phyloP scores from a whole-genome alignment of 2,888 invertebrate genomes.

The Xanthostigma xanthostigma region DNA sequence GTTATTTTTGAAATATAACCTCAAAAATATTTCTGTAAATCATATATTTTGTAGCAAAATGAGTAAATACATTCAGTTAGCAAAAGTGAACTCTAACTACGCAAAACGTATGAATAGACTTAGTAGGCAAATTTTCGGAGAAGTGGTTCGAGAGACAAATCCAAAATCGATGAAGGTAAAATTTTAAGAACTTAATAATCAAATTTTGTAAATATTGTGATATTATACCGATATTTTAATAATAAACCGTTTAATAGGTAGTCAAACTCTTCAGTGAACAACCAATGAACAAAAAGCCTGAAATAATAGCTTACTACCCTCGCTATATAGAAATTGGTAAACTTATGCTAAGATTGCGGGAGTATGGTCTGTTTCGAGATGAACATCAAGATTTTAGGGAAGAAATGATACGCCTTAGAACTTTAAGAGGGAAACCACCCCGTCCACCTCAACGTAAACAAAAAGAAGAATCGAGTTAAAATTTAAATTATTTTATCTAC shows the following conservation, averaged over 20 bases:
- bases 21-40: no score
- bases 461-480: constrained; percentile 1
- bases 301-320: constrained; percentile 74
- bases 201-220: background rate
- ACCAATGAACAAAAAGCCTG: constrained; percentile 56
- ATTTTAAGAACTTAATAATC: constrained; percentile 4
- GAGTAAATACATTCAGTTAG: constrained; percentile 52
- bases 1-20: no score
- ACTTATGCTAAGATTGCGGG: constrained; percentile 55
- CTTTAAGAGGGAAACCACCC: constrained; percentile 59
- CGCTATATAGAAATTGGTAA: constrained; percentile 60
- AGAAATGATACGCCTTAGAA: constrained; percentile 64
- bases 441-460: constrained; percentile 24
- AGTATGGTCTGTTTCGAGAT: constrained; percentile 70
- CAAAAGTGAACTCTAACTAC: constrained; percentile 60
- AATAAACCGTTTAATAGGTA: constrained; percentile 25
- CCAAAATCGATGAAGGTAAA: constrained; percentile 54
- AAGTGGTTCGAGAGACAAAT: constrained; percentile 64
- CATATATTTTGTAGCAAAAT: constrained; percentile 32
- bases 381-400: constrained; percentile 83
- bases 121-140: constrained; percentile 78
- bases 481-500: constrained; percentile 14
- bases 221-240: background rate
- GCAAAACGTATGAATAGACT: constrained; percentile 72
- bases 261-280: constrained; percentile 61